Evolutionary conservation across 2,797 vertebrate species (phyloP).

Genomic region (Spheniscus humboldti): DNA sequence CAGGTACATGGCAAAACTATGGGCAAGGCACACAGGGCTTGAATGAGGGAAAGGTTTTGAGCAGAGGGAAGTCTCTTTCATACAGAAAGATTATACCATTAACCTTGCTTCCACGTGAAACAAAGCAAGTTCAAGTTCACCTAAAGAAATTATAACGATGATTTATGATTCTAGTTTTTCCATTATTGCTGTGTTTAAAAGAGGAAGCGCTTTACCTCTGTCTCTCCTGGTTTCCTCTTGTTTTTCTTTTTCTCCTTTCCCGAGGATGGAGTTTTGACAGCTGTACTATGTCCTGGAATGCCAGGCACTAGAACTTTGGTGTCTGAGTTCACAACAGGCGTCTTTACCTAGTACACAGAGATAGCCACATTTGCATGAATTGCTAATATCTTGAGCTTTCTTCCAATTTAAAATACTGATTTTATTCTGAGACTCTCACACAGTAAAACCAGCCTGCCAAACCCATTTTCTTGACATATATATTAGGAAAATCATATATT

Average conservation of each 20-base stretch:
- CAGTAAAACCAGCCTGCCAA: neutral
- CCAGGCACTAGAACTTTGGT: slow-evolving; percentile 90
- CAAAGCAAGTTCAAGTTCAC: neutral
- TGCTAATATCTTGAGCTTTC: neutral
- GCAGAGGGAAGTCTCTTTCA: neutral
- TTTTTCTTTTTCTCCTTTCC: slow-evolving; percentile 74
- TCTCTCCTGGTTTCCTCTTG: slow-evolving; percentile 86
- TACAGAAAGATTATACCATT: neutral
- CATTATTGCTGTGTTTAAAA: neutral
- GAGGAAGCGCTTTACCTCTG: slow-evolving; percentile 77
- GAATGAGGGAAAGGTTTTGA: neutral
- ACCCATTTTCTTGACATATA: neutral
- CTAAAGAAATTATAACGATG: accelerated
- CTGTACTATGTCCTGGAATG: slow-evolving; percentile 88
- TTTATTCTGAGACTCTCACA: neutral
- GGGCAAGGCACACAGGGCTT: neutral
- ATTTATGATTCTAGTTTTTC: neutral
- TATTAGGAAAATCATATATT: neutral
- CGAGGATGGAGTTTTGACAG: slow-evolving; percentile 68
- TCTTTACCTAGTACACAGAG: slow-evolving; percentile 83
- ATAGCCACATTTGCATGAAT: neutral
- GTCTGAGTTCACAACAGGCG: slow-evolving; percentile 83
- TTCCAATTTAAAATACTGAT: neutral
- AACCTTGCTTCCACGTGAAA: neutral
- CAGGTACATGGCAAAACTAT: neutral